Percentiles rank a stretch among this genome's conserved stretches.
Conservation (phyloP, 2,888 invertebrate species). For the Anthrax anthrax region DNA sequence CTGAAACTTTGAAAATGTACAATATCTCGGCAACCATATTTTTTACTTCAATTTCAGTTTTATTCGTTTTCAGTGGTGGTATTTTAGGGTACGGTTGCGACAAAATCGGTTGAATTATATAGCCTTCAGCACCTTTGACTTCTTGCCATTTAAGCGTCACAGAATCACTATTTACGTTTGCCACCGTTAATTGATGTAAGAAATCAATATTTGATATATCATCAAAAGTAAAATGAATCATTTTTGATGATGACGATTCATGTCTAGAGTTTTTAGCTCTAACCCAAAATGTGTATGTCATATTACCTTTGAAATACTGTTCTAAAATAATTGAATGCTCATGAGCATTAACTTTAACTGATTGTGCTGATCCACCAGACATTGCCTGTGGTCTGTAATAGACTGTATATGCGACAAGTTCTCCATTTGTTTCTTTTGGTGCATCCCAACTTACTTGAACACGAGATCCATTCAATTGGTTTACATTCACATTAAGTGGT, state of each 20-base stretch:
- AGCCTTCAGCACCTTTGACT: conserved; percentile 44
- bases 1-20: conserved; percentile 37
- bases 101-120: conserved; percentile 39
- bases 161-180: conserved; percentile 36
- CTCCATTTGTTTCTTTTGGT: conserved; percentile 48
- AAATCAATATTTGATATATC: conserved; percentile 47
- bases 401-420: conserved; percentile 46
- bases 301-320: conserved; percentile 15
- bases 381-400: conserved; percentile 50
- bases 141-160: conserved; percentile 47
- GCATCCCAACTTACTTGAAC: conserved; percentile 55
- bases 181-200: conserved; percentile 40
- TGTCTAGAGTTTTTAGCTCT: conserved; percentile 48
- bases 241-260: conserved; percentile 46
- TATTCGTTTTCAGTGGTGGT: conserved; percentile 33
- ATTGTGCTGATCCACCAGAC: conserved; percentile 31
- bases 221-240: conserved; percentile 46
- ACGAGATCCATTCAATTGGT: conserved; percentile 48
- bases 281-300: conserved; percentile 20
- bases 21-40: conserved; percentile 35
- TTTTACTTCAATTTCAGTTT: conserved; percentile 31
- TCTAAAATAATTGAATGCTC: conserved; percentile 14
- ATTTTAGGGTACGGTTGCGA: conserved; percentile 42
- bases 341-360: conserved; percentile 12
- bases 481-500: conserved; percentile 50